Conservation (phyloP, 2,113 vertebrate genomes). For the Synchiropus splendidus region DNA sequence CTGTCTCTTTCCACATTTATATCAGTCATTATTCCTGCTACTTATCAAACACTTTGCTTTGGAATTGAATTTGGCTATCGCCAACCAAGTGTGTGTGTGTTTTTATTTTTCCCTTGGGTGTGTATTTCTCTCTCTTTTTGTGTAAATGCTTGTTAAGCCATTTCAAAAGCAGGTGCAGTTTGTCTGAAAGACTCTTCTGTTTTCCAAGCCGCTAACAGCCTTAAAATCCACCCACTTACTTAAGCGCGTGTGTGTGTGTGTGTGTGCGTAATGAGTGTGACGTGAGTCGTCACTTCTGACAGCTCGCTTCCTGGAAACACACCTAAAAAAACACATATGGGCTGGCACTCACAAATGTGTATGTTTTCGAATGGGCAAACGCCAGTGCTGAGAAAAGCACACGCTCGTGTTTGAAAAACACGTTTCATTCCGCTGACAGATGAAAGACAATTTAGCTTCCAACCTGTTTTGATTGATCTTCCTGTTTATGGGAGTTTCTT, state of each 20-base stretch:
- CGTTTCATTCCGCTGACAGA: slow-evolving; percentile 25
- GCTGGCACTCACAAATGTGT: slow-evolving; percentile 2
- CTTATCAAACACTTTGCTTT: slow-evolving; percentile 27
- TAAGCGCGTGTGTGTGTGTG: slow-evolving; percentile 9
- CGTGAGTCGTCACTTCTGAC: slow-evolving; percentile 55
- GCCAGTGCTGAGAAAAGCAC: slow-evolving; percentile 21
- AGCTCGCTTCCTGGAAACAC: slow-evolving; percentile 55
- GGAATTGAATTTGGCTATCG: slow-evolving; percentile 28
- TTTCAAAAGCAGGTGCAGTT: slow-evolving; percentile 61
- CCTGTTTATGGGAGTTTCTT: slow-evolving; percentile 11
- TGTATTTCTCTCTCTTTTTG: slow-evolving; percentile 10
- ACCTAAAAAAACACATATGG: slow-evolving; percentile 55
- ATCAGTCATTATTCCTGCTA: slow-evolving; percentile 40
- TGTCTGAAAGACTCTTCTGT: slow-evolving; percentile 61
- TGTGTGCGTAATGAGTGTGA: slow-evolving; percentile 41
- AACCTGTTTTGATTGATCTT: slow-evolving; percentile 29
- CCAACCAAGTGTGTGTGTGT: background rate
- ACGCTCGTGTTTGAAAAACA: slow-evolving; percentile 1
- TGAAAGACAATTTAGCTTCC: slow-evolving; percentile 27
- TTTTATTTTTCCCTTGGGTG: slow-evolving; percentile 3
- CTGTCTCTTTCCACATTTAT: slow-evolving; percentile 25
- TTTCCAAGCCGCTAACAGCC: slow-evolving; percentile 40
- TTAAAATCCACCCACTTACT: slow-evolving; percentile 27
- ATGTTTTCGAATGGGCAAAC: slow-evolving; percentile 34
- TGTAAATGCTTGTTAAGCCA: slow-evolving; percentile 48